Percentiles rank a stretch among this genome's conserved stretches.
Evolutionary conservation across 2,113 vertebrate genomes (phyloP).

Genomic region (Asarcornis scutulata): DNA sequence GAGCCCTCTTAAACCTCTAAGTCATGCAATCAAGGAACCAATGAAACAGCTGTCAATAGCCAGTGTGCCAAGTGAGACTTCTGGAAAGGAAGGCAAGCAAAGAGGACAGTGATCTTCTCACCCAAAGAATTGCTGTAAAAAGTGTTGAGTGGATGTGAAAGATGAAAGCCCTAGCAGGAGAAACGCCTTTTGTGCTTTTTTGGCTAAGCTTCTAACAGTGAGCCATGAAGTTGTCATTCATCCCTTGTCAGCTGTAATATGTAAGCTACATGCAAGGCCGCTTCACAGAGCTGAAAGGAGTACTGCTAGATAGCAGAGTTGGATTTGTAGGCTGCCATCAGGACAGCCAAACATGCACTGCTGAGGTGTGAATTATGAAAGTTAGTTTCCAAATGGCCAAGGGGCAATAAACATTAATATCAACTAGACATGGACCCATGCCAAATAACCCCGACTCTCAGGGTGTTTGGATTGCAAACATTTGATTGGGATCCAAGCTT

Average conservation of each 20-base stretch:
- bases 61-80: conserved; percentile 79
- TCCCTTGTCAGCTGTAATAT: neutral
- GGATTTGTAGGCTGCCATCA: neutral
- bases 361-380: conserved; percentile 42
- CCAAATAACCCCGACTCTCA: conserved; percentile 17
- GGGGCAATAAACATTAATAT: conserved; percentile 38
- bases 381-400: conserved; percentile 47
- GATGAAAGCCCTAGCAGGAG: conserved; percentile 14
- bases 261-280: neutral
- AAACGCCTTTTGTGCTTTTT: neutral
- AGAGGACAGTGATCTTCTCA: neutral
- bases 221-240: neutral
- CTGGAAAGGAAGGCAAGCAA: neutral
- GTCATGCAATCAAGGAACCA: conserved; percentile 29
- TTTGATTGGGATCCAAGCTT: conserved; percentile 45
- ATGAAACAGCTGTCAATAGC: conserved; percentile 81
- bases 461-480: conserved; percentile 34
- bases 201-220: conserved; percentile 10
- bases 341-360: neutral
- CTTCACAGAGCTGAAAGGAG: neutral
- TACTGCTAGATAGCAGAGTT: neutral
- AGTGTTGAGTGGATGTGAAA: neutral
- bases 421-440: neutral
- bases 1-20: conserved; percentile 35
- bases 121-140: neutral